A percentile compares a stretch with the other conserved stretches of the same genome.
These are phyloP conservation scores for Nycticebus coucang DNA, from an alignment of 2,113 vertebrate species.

Conservation along the genomic window DNA sequence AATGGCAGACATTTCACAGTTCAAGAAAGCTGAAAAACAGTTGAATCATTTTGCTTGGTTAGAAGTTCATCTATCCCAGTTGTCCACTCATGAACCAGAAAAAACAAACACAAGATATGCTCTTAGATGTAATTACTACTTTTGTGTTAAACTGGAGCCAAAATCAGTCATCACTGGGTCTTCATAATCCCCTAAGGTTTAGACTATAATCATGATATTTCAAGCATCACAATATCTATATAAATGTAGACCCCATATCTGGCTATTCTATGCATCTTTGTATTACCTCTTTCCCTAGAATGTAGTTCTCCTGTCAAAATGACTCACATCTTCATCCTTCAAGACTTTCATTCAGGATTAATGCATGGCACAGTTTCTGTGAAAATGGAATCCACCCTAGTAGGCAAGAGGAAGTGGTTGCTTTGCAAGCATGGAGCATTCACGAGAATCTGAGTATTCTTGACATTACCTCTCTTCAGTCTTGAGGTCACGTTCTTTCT, in stretches of 20 bases:
- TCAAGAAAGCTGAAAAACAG: neutral
- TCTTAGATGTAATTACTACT: fast-evolving
- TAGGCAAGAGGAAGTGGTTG: fast-evolving
- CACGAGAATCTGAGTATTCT: neutral
- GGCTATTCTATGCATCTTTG: too few relatives aligned
- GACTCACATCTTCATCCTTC: neutral
- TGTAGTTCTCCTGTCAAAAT: neutral
- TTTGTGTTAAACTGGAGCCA: neutral
- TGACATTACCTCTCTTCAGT: neutral
- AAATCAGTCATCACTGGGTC: neutral
- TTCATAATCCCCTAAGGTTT: neutral
- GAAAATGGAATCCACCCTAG: neutral
- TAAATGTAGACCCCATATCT: neutral
- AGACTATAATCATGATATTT: neutral
- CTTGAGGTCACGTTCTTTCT: neutral
- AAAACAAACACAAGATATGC: neutral
- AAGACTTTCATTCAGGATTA: neutral
- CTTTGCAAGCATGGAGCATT: neutral
- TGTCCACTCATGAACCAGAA: neutral
- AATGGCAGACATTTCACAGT: too few relatives aligned
- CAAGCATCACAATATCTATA: fast-evolving
- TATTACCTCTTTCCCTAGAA: neutral
- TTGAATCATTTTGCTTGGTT: fast-evolving
- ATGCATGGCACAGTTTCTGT: fast-evolving
- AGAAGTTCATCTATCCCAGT: neutral